phyloP scores from a whole-genome alignment of 2,113 vertebrate genomes.

The Mustela nigripes region DNA sequence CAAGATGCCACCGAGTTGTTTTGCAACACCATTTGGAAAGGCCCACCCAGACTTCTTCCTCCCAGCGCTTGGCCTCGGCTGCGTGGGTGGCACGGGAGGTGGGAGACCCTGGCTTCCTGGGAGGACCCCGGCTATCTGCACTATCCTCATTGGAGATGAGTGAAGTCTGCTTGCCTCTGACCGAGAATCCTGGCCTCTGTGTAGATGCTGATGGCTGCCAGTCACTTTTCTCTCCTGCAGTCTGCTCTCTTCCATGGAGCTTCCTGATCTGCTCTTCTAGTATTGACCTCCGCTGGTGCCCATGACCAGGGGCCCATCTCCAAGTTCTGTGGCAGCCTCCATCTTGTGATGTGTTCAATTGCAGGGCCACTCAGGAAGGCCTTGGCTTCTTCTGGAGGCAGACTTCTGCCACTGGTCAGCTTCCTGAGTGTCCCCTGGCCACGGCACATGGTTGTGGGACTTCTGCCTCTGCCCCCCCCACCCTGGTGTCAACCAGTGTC shows the following conservation, averaged over 20 bases:
- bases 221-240: too few relatives aligned
- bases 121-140: accelerated
- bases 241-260: not conserved
- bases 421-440: not conserved
- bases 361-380: not conserved
- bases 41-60: not conserved
- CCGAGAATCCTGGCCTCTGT: accelerated
- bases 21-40: not conserved
- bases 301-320: not conserved
- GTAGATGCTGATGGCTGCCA: not conserved
- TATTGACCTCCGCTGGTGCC: accelerated
- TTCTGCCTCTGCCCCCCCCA: not conserved
- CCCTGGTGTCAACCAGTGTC: not conserved
- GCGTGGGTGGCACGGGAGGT: not conserved
- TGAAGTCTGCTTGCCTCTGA: not conserved
- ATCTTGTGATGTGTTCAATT: not conserved
- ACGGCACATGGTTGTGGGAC: not conserved
- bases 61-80: not conserved
- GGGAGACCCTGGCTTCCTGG: not conserved
- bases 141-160: not conserved
- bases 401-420: not conserved
- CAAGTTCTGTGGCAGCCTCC: not conserved
- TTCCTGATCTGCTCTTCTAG: accelerated
- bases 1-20: not conserved
- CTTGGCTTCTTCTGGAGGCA: not conserved